A percentile compares a stretch with the other conserved stretches of the same genome.
phyloP scores from a whole-genome alignment of 2,797 vertebrate genomes.

The Liparis tanakae region DNA sequence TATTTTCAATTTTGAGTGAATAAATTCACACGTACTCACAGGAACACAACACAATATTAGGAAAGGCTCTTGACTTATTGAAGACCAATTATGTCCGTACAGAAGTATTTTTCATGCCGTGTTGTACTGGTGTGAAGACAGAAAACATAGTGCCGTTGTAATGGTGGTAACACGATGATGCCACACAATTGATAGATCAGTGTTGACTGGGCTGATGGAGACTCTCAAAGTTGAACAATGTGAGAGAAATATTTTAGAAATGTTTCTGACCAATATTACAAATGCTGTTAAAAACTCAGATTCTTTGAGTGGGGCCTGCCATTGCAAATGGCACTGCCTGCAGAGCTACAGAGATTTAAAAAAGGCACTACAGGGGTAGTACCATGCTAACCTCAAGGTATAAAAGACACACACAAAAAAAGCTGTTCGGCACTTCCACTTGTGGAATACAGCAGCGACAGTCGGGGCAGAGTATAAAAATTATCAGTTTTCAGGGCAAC shows the following conservation, averaged over 20 bases:
- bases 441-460: too few relatives aligned
- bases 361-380: too few relatives aligned
- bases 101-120: too few relatives aligned
- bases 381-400: too few relatives aligned
- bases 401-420: too few relatives aligned
- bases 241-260: neutral
- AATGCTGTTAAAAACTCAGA: neutral
- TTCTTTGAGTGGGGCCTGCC: neutral
- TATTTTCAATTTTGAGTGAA: slow-evolving; percentile 40
- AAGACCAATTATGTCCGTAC: neutral
- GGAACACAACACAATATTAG: slow-evolving; percentile 19
- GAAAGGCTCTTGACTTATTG: slow-evolving; percentile 6
- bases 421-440: too few relatives aligned
- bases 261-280: neutral
- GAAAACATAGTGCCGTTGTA: neutral
- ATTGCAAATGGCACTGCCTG: too few relatives aligned
- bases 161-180: neutral
- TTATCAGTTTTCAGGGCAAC: too few relatives aligned
- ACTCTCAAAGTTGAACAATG: neutral
- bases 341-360: too few relatives aligned
- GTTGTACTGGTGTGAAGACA: neutral
- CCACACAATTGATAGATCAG: neutral
- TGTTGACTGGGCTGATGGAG: neutral
- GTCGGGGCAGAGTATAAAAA: too few relatives aligned
- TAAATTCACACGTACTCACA: slow-evolving; percentile 2